phyloP scores from a whole-genome alignment of 2,888 invertebrate genomes.

The Limenitis camilla region DNA sequence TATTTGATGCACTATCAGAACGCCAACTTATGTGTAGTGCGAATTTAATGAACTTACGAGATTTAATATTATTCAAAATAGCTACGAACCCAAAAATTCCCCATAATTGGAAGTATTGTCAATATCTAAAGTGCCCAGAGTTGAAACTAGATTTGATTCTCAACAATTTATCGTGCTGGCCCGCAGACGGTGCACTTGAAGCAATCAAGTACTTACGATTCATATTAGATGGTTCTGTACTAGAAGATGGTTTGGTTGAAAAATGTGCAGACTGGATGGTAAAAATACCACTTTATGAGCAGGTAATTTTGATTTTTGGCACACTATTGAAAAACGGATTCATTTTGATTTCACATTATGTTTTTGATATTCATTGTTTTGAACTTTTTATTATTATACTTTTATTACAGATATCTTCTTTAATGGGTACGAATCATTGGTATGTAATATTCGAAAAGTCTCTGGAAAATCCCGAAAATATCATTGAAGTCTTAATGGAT shows the following conservation, averaged over 20 bases:
- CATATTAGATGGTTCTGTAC: slow-evolving; percentile 46
- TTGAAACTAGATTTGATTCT: slow-evolving; percentile 69
- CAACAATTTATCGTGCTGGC: slow-evolving; percentile 72
- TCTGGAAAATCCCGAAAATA: slow-evolving; percentile 65
- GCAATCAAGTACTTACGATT: slow-evolving; percentile 68
- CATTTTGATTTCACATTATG: neutral
- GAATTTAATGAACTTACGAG: slow-evolving; percentile 72
- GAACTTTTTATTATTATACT: too few species aligned
- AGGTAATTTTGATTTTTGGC: slow-evolving; percentile 46
- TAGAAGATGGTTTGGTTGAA: slow-evolving; percentile 58
- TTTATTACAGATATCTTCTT: slow-evolving; percentile 65
- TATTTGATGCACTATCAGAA: slow-evolving; percentile 76
- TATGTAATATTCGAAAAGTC: slow-evolving; percentile 73
- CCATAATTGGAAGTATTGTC: slow-evolving; percentile 68
- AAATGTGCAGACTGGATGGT: slow-evolving; percentile 73
- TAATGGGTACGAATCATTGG: slow-evolving; percentile 76
- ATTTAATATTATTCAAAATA: slow-evolving; percentile 75
- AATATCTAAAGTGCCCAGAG: slow-evolving; percentile 66
- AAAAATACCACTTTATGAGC: slow-evolving; percentile 78
- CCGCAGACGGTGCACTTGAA: slow-evolving; percentile 71
- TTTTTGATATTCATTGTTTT: too few species aligned
- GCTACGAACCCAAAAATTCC: slow-evolving; percentile 66
- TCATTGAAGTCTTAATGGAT: slow-evolving; percentile 72
- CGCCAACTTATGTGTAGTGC: slow-evolving; percentile 63
- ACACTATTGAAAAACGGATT: neutral